Conservation (phyloP, 2,888 invertebrate genomes). For the Drosophila paramelanica region DNA sequence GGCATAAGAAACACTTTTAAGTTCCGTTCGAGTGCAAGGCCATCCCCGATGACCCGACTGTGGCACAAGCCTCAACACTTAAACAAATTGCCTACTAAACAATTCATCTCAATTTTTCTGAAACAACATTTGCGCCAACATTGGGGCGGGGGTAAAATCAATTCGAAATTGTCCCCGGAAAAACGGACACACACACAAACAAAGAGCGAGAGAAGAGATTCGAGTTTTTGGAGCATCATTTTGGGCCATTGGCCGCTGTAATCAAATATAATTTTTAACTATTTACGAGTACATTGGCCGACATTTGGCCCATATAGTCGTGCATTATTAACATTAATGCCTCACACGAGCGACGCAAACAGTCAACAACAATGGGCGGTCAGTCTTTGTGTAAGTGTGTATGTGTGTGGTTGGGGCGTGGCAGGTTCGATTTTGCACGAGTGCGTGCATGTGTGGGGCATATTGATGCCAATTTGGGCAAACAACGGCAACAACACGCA, state of each 20-base stretch:
- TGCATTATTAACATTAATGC: conserved; percentile 76
- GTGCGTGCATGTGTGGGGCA: conserved; percentile 38
- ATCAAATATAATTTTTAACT: conserved; percentile 81
- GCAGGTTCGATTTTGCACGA: conserved; percentile 22
- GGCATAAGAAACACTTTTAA: conserved; percentile 60
- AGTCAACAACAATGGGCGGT: conserved; percentile 23
- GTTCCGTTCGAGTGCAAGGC: conserved; percentile 26
- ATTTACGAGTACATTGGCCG: conserved; percentile 74
- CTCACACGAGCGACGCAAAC: conserved; percentile 52
- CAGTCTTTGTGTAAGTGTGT: too few species aligned
- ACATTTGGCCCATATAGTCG: conserved; percentile 55
- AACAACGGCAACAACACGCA: conserved; percentile 47
- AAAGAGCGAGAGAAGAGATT: not conserved
- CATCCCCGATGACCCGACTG: conserved; percentile 22
- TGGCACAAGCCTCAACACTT: conserved; percentile 56
- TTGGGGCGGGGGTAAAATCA: conserved; percentile 50
- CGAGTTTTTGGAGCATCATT: conserved; percentile 21
- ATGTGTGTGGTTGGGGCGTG: conserved; percentile 13
- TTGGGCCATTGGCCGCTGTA: conserved; percentile 47
- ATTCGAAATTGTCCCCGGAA: conserved; percentile 45
- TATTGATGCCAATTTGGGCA: conserved; percentile 61
- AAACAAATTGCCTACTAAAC: conserved; percentile 74
- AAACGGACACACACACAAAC: not conserved
- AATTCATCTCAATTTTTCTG: conserved; percentile 69
- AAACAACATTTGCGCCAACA: conserved; percentile 40